A percentile compares a stretch with the other conserved stretches of the same genome.
Evolutionary conservation across 2,113 vertebrate genomes (phyloP).

Genomic region (Gadus chalcogrammus): DNA sequence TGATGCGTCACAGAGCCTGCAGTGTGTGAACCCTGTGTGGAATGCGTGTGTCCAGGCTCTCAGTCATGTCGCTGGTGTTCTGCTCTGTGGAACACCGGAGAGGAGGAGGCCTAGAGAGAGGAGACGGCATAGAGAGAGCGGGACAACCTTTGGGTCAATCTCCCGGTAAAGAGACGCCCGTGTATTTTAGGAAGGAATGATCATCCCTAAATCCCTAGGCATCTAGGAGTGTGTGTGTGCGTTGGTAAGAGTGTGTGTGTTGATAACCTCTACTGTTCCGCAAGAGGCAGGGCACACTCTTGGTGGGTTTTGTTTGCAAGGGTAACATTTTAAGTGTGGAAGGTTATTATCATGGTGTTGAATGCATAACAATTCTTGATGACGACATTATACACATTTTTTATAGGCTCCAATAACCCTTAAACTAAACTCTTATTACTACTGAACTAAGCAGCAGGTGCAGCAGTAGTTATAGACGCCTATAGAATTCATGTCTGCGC

Average conservation of each 20-base stretch:
- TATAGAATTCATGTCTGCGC: no score
- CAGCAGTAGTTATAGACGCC: no score
- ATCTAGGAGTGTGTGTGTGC: background rate
- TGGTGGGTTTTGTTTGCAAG: background rate
- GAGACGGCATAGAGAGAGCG: conserved; percentile 18
- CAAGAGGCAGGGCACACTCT: background rate
- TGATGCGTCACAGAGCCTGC: conserved; percentile 27
- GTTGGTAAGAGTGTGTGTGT: background rate
- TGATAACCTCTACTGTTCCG: background rate
- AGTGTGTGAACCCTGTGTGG: conserved; percentile 42
- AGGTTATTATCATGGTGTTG: background rate
- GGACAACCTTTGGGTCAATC: conserved; percentile 53
- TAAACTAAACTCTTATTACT: no score
- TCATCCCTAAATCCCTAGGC: conserved; percentile 30
- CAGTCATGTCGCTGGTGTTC: conserved; percentile 15
- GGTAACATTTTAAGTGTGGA: background rate
- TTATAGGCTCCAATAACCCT: no score
- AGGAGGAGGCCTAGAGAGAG: conserved; percentile 1
- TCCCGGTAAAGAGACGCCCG: conserved; percentile 47
- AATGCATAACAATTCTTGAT: background rate
- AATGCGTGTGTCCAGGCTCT: conserved; percentile 52
- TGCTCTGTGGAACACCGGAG: background rate
- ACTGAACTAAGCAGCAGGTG: no score
- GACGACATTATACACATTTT: background rate
- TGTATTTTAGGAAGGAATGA: conserved; percentile 46